phyloP scores from a whole-genome alignment of 2,888 invertebrate genomes.

The Asteroscopus sphinx region DNA sequence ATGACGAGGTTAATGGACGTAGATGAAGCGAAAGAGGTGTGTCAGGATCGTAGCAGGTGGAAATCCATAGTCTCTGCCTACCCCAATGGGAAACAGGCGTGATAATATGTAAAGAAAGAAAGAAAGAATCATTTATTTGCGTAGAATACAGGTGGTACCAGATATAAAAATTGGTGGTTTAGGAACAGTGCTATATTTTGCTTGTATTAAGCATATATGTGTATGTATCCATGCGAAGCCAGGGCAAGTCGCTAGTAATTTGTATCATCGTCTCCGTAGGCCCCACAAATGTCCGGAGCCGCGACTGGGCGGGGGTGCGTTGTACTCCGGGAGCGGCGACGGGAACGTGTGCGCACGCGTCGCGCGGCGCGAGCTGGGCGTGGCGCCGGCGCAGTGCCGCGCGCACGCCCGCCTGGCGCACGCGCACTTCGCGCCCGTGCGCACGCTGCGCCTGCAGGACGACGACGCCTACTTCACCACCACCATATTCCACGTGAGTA shows the following conservation, averaged over 20 bases:
- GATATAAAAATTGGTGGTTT: too few relatives aligned
- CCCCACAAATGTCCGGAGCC: slow-evolving; percentile 98
- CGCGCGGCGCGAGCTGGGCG: slow-evolving; percentile 92
- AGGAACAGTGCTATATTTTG: too few relatives aligned
- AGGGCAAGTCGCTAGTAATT: not conserved
- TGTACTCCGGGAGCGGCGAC: slow-evolving; percentile 85
- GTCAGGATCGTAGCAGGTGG: too few relatives aligned
- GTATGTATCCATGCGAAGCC: too few relatives aligned
- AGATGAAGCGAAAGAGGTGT: too few relatives aligned
- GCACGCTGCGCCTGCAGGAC: slow-evolving; percentile 86
- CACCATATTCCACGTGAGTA: slow-evolving; percentile 92
- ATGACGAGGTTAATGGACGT: too few relatives aligned
- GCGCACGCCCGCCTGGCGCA: slow-evolving; percentile 76
- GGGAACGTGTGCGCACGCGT: slow-evolving; percentile 97
- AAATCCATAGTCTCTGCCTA: too few relatives aligned
- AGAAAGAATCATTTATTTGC: too few relatives aligned
- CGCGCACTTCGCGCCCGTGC: slow-evolving; percentile 83
- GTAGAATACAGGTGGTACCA: too few relatives aligned
- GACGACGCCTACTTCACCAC: slow-evolving; percentile 92
- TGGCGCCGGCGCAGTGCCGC: slow-evolving; percentile 69
- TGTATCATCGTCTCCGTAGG: slow-evolving; percentile 76
- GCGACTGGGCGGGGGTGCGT: slow-evolving; percentile 51
- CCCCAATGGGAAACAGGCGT: too few relatives aligned
- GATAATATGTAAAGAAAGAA: too few relatives aligned
- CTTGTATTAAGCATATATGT: too few relatives aligned